Evolutionary conservation across 2,888 invertebrate genomes (phyloP).

Genomic region (Tipula helvola): DNA sequence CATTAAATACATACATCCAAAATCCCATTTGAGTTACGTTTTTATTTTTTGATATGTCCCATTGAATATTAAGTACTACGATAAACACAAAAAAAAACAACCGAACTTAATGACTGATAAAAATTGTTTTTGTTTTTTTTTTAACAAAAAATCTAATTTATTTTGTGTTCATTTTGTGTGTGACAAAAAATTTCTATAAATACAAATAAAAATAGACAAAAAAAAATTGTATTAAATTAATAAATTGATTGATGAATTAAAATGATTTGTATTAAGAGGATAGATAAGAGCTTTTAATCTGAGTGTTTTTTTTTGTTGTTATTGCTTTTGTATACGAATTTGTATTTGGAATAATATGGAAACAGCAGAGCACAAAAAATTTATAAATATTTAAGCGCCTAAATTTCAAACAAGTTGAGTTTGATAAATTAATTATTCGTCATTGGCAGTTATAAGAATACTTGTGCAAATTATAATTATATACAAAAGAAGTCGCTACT

Average conservation of each 20-base stretch:
- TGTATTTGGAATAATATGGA: background rate
- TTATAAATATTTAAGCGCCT: background rate
- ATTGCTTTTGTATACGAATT: no score
- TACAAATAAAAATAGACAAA: background rate
- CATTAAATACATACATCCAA: background rate
- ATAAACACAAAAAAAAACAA: background rate
- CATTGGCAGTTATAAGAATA: background rate
- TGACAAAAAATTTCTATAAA: background rate
- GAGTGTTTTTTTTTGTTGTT: background rate
- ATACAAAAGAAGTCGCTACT: background rate
- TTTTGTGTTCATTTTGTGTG: background rate
- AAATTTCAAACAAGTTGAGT: background rate
- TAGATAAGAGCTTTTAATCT: conserved; percentile 4
- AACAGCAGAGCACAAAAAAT: background rate
- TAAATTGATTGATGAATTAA: conserved; percentile 4
- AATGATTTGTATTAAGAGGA: background rate
- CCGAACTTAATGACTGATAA: background rate
- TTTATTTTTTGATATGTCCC: background rate
- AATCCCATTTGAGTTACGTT: background rate
- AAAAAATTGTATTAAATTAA: background rate
- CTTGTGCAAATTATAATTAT: background rate
- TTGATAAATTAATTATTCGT: conserved; percentile 4
- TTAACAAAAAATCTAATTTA: background rate
- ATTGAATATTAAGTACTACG: background rate
- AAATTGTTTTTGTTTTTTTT: background rate